Evolutionary conservation across 2,888 invertebrate genomes (phyloP).

Genomic region (Cynaeus angustus): DNA sequence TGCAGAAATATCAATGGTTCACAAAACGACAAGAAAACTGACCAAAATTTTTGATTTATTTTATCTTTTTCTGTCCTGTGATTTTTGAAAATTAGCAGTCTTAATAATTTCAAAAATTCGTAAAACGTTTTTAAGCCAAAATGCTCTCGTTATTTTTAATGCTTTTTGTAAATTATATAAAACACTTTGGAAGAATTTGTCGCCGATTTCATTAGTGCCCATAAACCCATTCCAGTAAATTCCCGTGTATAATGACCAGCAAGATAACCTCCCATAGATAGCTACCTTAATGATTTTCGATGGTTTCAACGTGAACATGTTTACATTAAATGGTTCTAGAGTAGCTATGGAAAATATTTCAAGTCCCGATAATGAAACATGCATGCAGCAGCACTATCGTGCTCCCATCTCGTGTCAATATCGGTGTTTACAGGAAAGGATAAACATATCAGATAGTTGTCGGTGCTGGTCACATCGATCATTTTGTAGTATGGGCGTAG

Average conservation of each 20-base stretch:
- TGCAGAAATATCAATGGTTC: no score
- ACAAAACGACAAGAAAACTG: no score
- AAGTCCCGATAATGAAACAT: constrained; percentile 49
- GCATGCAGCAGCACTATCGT: constrained; percentile 56
- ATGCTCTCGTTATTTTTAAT: no score
- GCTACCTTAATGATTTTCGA: constrained; percentile 26
- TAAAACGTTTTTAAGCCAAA: no score
- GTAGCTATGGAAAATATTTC: constrained; percentile 37
- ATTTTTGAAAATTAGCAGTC: no score
- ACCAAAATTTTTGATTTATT: no score
- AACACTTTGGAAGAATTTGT: no score
- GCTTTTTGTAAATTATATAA: no score
- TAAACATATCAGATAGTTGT: constrained; percentile 51
- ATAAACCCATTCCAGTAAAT: neutral
- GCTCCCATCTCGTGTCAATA: constrained; percentile 58
- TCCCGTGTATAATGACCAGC: neutral
- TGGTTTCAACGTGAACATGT: constrained; percentile 32
- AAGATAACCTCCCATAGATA: neutral
- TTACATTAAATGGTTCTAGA: constrained; percentile 40
- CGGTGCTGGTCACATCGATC: constrained; percentile 39
- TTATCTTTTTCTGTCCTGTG: no score
- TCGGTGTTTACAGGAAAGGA: constrained; percentile 57
- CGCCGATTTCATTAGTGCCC: neutral
- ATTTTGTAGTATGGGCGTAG: constrained; percentile 23
- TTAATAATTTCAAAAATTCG: no score